Evolutionary conservation across 2,888 invertebrate genomes (phyloP).

Genomic region (Dendrolimus pini): DNA sequence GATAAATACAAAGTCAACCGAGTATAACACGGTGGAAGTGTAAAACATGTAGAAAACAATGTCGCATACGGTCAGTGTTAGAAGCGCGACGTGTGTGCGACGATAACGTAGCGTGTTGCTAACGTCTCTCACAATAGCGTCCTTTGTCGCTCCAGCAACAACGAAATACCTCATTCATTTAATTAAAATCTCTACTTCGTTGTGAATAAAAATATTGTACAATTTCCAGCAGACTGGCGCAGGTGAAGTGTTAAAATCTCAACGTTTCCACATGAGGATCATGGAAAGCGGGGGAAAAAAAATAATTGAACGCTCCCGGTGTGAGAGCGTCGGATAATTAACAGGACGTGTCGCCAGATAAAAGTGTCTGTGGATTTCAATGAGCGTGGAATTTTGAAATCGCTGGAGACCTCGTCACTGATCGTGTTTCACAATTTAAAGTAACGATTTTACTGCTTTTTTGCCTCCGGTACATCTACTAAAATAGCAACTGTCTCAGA

Average conservation of each 20-base stretch:
- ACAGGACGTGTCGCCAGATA: constrained; percentile 73
- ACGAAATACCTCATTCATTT: constrained; percentile 58
- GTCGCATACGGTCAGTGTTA: constrained; percentile 2
- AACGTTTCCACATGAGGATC: constrained; percentile 68
- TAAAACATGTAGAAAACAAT: too few species aligned
- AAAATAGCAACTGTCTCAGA: constrained; percentile 36
- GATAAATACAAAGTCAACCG: too few species aligned
- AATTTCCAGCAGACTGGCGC: constrained; percentile 62
- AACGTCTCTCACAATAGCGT: too few species aligned
- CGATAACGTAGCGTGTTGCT: constrained; percentile 26
- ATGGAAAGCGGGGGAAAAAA: constrained; percentile 58
- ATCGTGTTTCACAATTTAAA: constrained; percentile 52
- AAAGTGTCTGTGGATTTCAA: constrained; percentile 67
- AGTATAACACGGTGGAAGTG: too few species aligned
- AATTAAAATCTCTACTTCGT: constrained; percentile 60
- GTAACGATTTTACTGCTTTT: constrained; percentile 56
- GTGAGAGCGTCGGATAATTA: constrained; percentile 70
- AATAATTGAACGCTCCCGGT: constrained; percentile 69
- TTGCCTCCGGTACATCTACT: constrained; percentile 41
- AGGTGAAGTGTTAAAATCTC: constrained; percentile 75
- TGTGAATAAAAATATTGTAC: constrained; percentile 52
- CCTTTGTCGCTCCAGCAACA: constrained; percentile 21
- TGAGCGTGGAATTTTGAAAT: constrained; percentile 51
- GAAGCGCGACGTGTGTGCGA: constrained; percentile 14
- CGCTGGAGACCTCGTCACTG: constrained; percentile 39